These are phyloP conservation scores for Menidia beryllina DNA, from an alignment of 2,113 vertebrate species.

Conservation along the genomic window DNA sequence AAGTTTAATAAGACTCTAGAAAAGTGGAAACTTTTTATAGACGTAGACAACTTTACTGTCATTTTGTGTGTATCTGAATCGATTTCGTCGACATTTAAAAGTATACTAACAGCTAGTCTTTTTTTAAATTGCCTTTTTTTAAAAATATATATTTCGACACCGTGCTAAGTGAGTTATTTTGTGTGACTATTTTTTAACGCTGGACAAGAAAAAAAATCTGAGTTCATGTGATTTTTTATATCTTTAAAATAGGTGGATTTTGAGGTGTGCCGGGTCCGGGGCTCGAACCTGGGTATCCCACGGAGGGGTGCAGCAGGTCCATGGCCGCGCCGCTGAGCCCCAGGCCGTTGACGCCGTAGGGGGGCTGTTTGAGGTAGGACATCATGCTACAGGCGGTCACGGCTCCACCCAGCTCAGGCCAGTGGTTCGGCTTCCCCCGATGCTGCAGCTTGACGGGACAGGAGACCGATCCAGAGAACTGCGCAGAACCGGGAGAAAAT, in stretches of 20 bases:
- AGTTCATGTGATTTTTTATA: not conserved
- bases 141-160: too few species aligned
- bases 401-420: conserved; percentile 85
- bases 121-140: too few species aligned
- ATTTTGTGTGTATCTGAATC: too few species aligned
- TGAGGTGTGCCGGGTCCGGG: conserved; percentile 40
- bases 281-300: conserved; percentile 98
- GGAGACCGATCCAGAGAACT: conserved; percentile 61
- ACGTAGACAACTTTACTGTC: too few species aligned
- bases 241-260: not conserved
- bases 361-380: conserved; percentile 99
- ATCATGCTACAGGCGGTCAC: conserved; percentile 97
- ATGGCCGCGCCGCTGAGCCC: conserved; percentile 95
- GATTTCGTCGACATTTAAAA: too few species aligned
- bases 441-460: conserved; percentile 82
- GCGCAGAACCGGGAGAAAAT: not conserved
- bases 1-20: too few species aligned
- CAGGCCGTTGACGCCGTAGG: conserved; percentile 97
- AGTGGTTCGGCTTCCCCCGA: conserved; percentile 81
- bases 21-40: too few species aligned
- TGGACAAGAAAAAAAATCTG: too few species aligned
- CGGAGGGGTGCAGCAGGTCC: conserved; percentile 96
- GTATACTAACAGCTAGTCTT: too few species aligned
- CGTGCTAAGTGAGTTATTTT: too few species aligned
- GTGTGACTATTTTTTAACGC: too few species aligned